Evolutionary conservation across 2,888 invertebrate species (phyloP), one percentile per base, ranked within the genome.

Genomic region (Monoplex corrugatus): DNA sequence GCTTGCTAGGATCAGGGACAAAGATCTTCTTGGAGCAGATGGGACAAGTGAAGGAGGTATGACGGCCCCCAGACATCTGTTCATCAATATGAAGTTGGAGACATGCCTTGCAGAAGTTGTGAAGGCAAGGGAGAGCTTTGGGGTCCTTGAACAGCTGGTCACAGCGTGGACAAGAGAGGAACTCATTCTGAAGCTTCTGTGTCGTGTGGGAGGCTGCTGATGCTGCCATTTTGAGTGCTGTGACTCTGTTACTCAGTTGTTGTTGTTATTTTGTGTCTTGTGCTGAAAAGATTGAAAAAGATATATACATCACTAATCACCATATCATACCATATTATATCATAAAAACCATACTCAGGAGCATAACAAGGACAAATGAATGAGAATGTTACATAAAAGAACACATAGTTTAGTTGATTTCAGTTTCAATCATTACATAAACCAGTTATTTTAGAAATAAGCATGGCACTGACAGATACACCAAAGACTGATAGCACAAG

Each of bases 31-130:
- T 84, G 72, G 75, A 68, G 87, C 89, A 89, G 40, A 82, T 84
- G 28, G 89, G 89, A 75, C 89, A 89, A 43, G 32, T 43, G 87
- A 89, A 89, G 32, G 89, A 75, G 32, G 89, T 44, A 68, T 93
- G 91, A 40, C 93, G 91, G 92, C 94, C 94, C 63, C 92, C 90
- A n/a, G 92, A 91, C 92, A 94, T 92, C 78, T 93, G 93, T 63
- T 93, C 93, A 57, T 92, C 93, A 6, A 92, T 90, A 86, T 92
- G 87, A 38, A 45, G 43, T 38, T 80, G 83, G 6, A 89, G 87
- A 23, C 89, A 89, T 10, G 87, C 75, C 84, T 89, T 89, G 89
- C 89, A 89, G 78, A 87, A 87, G 78, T 89, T 89, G 89, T 89
- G 89, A n/a, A 89, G 32, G 75, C 89, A 89, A 23, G 89, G 89